Conservation (phyloP, 1,140 invertebrate species). For the Daktulosphaira vitifoliae region DNA sequence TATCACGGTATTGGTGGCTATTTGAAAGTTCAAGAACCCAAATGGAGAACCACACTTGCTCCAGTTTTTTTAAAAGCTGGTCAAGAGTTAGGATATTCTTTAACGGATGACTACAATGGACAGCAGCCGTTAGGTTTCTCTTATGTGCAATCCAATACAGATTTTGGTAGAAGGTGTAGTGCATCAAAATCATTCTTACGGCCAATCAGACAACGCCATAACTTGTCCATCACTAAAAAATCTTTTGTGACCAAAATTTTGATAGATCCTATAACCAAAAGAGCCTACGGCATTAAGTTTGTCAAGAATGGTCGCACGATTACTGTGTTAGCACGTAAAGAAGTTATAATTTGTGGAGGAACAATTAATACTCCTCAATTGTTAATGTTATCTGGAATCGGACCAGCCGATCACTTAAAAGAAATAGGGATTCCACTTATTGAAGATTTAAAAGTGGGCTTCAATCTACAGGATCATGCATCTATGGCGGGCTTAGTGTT, state of each 20-base stretch:
- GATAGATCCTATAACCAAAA: constrained; percentile 52
- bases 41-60: constrained; percentile 52
- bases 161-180: constrained; percentile 54
- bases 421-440: constrained; percentile 57
- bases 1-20: constrained; percentile 52
- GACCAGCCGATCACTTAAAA: constrained; percentile 57
- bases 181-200: constrained; percentile 54
- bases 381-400: constrained; percentile 65
- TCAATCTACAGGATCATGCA: constrained; percentile 55
- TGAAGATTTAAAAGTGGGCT: constrained; percentile 47
- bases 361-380: constrained; percentile 59
- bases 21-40: constrained; percentile 56
- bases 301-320: constrained; percentile 46
- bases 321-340: constrained; percentile 49
- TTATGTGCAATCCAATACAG: constrained; percentile 52
- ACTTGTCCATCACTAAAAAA: constrained; percentile 60
- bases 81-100: constrained; percentile 47
- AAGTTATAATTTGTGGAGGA: constrained; percentile 59
- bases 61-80: constrained; percentile 49
- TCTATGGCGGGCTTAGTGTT: constrained; percentile 51
- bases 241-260: constrained; percentile 60
- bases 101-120: constrained; percentile 50
- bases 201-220: constrained; percentile 50
- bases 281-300: constrained; percentile 58
- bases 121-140: constrained; percentile 57